phyloP scores from a whole-genome alignment of 2,113 vertebrate species.

The Brachypodius melanocephalos region DNA sequence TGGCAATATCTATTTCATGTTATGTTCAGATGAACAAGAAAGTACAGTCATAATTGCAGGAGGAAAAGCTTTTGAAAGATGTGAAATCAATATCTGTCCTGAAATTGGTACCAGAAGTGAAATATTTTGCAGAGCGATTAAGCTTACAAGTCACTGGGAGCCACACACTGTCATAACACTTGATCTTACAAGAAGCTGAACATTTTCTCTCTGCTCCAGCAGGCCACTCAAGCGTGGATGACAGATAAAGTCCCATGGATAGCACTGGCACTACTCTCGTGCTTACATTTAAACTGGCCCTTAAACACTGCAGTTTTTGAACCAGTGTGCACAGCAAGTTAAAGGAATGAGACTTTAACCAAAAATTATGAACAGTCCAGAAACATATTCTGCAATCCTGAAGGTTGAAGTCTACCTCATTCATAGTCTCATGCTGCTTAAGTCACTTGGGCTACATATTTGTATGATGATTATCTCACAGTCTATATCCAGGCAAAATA shows the following conservation, averaged over 20 bases:
- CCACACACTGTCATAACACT: not conserved
- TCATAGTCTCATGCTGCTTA: not conserved
- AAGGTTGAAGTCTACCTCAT: not conserved
- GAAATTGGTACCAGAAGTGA: constrained; percentile 9
- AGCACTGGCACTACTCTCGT: not conserved
- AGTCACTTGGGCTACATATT: not conserved
- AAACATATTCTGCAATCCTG: not conserved
- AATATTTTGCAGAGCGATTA: constrained; percentile 1
- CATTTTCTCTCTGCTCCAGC: not conserved
- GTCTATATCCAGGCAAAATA: not conserved
- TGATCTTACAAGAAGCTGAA: constrained; percentile 2
- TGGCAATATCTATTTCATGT: constrained; percentile 27
- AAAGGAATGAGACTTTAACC: not conserved
- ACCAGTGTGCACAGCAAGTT: not conserved
- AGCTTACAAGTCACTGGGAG: not conserved
- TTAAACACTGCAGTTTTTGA: not conserved
- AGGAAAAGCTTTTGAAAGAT: constrained; percentile 13
- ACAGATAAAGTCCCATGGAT: not conserved
- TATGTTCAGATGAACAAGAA: constrained; percentile 33
- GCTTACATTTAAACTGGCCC: not conserved
- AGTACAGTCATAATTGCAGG: not conserved
- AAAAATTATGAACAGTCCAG: not conserved
- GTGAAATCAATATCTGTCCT: constrained; percentile 47
- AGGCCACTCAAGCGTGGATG: not conserved
- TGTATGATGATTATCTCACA: not conserved